phyloP scores from a whole-genome alignment of 2,113 vertebrate genomes.

The Caranx ignobilis region DNA sequence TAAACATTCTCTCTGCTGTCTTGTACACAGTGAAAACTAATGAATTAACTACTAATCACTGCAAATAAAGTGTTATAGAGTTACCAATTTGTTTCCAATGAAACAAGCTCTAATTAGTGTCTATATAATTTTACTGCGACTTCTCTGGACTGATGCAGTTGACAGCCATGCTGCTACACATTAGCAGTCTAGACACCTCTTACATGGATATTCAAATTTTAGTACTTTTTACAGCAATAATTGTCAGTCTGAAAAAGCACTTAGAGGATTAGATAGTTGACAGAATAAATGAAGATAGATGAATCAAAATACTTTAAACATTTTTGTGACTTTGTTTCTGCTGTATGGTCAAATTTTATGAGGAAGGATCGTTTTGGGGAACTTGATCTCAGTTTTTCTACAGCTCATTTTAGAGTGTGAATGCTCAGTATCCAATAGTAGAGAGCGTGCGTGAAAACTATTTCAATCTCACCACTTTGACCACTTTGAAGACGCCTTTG shows the following conservation, averaged over 20 bases:
- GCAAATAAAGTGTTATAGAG: not conserved
- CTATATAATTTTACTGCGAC: conserved; percentile 2
- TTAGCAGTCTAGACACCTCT: not conserved
- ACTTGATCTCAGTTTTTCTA: not conserved
- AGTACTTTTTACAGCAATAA: conserved; percentile 10
- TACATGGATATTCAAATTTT: not conserved
- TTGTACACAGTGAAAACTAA: not conserved
- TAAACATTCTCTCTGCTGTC: conserved; percentile 2
- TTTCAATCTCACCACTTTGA: conserved; percentile 27
- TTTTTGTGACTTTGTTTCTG: not conserved
- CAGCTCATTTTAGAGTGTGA: not conserved
- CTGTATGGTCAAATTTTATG: conserved; percentile 5
- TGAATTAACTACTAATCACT: conserved; percentile 1
- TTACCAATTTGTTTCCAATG: not conserved
- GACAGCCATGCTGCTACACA: too few species aligned
- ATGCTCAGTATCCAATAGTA: not conserved
- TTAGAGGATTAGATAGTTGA: not conserved
- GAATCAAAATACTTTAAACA: not conserved
- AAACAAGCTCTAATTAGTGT: not conserved
- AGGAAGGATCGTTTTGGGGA: not conserved
- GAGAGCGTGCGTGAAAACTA: not conserved
- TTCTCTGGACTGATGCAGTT: not conserved
- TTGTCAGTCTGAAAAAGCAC: not conserved
- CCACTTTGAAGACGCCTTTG: conserved; percentile 17
- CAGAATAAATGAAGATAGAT: not conserved